Percentiles rank a stretch among this genome's conserved stretches.
Evolutionary conservation across 2,797 vertebrate species (phyloP).

Genomic region (Australoheros facetus): DNA sequence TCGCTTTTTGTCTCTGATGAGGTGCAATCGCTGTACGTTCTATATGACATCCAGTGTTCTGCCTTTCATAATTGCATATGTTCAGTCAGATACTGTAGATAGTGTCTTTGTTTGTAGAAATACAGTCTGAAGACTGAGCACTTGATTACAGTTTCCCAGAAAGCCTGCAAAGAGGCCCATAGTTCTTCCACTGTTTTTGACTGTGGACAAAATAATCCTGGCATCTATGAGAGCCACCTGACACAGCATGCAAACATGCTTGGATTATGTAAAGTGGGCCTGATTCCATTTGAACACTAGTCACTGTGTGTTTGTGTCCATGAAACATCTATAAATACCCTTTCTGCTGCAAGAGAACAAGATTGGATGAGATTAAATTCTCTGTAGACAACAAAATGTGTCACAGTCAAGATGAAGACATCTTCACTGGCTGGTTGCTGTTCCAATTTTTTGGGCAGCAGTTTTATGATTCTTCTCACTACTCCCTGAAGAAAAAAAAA

Average conservation of each 20-base stretch:
- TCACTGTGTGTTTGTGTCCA: neutral
- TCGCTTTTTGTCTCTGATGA: neutral
- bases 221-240: constrained; percentile 48
- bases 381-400: constrained; percentile 8
- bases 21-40: neutral
- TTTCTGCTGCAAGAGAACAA: constrained; percentile 23
- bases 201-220: constrained; percentile 59
- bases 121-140: constrained; percentile 1
- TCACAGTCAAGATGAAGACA: neutral
- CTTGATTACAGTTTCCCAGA: constrained; percentile 1
- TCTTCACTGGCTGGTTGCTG: neutral
- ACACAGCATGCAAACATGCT: constrained; percentile 65
- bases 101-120: neutral
- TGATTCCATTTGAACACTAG: constrained; percentile 39
- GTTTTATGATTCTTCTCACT: neutral
- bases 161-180: constrained; percentile 32
- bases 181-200: constrained; percentile 48
- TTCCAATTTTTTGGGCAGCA: neutral
- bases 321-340: constrained; percentile 24
- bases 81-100: neutral
- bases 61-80: neutral
- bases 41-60: neutral
- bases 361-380: constrained; percentile 30
- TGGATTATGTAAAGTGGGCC: constrained; percentile 68
- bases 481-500: neutral